phyloP scores from a whole-genome alignment of 1,140 invertebrate species.

The Formica selysi region DNA sequence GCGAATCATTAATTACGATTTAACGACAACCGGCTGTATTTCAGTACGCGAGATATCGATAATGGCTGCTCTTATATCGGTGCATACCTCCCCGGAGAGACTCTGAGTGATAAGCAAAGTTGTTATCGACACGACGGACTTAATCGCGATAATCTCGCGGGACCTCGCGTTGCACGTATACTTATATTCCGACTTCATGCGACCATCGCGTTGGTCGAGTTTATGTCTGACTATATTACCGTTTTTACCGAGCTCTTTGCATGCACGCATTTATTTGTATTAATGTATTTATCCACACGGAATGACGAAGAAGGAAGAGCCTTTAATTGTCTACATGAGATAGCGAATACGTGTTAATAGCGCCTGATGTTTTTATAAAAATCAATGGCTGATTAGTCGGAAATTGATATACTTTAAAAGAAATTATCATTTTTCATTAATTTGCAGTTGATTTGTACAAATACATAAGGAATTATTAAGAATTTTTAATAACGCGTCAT shows the following conservation, averaged over 20 bases:
- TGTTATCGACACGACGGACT: constrained; percentile 65
- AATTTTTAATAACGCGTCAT: background rate
- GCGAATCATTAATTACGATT: constrained; percentile 59
- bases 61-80: constrained; percentile 23
- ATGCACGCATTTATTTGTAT: background rate
- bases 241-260: background rate
- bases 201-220: background rate
- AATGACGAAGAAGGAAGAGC: background rate
- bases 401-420: background rate
- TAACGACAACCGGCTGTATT: constrained; percentile 37
- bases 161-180: background rate
- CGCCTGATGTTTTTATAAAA: background rate
- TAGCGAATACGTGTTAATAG: background rate
- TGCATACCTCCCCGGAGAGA: background rate
- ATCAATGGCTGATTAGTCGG: constrained; percentile 18
- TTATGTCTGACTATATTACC: background rate
- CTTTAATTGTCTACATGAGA: background rate
- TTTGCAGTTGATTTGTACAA: constrained; percentile 6
- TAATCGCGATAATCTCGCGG: constrained; percentile 64
- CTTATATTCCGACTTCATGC: background rate
- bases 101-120: constrained; percentile 63
- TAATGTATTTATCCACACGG: background rate
- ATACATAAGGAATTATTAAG: background rate
- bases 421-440: constrained; percentile 35
- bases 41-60: constrained; percentile 20